Evolutionary conservation across 2,113 vertebrate species (phyloP).

Genomic region (Corvus moneduloides): DNA sequence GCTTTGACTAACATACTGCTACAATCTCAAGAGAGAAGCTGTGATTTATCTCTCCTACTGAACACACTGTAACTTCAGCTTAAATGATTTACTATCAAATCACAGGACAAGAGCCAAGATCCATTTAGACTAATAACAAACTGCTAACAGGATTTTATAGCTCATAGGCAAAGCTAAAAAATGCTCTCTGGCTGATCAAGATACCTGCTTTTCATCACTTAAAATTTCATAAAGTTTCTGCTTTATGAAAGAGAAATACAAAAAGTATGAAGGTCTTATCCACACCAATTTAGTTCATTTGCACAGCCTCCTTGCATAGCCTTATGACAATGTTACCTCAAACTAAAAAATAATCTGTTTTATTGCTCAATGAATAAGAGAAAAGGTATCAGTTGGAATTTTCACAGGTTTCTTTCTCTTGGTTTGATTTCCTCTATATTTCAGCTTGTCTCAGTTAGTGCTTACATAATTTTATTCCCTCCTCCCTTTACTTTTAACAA

Average conservation of each 20-base stretch:
- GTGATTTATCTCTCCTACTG: slow-evolving; percentile 27
- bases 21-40: neutral
- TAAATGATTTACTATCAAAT: slow-evolving; percentile 2
- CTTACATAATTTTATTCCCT: neutral
- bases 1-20: neutral
- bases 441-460: neutral
- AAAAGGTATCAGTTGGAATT: neutral
- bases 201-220: neutral
- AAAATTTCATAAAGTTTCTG: neutral
- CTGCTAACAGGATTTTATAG: neutral
- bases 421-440: neutral
- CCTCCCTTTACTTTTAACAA: neutral
- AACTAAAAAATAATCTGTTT: neutral
- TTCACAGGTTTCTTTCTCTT: neutral
- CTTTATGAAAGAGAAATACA: neutral
- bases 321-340: neutral
- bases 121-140: neutral
- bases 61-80: neutral
- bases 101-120: neutral
- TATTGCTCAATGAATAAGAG: neutral
- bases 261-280: neutral
- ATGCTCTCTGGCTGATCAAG: neutral
- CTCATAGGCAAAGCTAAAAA: neutral
- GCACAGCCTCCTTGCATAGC: neutral
- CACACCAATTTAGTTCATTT: neutral